Percentiles rank a stretch among this genome's conserved stretches.
phyloP scores from a whole-genome alignment of 2,113 vertebrate species.

The Nycticorax nycticorax region DNA sequence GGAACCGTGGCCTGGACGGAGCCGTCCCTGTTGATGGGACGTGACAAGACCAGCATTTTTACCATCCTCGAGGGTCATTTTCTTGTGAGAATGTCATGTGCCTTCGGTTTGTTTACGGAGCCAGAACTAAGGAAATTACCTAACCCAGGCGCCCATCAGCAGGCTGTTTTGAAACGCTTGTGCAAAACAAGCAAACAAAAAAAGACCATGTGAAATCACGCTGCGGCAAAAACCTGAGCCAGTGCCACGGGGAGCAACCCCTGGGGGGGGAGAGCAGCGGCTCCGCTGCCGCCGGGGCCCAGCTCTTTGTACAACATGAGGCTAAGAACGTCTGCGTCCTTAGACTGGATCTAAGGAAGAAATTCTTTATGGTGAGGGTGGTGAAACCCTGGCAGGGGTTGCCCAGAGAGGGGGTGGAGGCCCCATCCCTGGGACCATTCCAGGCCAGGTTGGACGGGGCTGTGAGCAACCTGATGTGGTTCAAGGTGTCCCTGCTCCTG shows the following conservation, averaged over 20 bases:
- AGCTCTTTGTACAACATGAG: neutral
- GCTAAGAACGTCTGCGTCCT: neutral
- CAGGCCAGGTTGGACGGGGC: too few relatives aligned
- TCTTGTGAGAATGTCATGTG: neutral
- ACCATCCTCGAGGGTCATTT: neutral
- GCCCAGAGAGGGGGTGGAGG: too few relatives aligned
- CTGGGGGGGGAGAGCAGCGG: too few relatives aligned
- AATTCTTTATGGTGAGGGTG: too few relatives aligned
- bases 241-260: neutral
- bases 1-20: neutral
- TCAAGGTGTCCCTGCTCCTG: too few relatives aligned
- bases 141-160: neutral
- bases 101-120: neutral
- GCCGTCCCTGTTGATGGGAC: accelerated
- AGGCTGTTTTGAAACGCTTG: conserved; percentile 38
- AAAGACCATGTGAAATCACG: neutral
- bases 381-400: too few relatives aligned
- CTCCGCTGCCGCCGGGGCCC: neutral
- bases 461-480: too few relatives aligned
- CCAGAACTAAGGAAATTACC: neutral
- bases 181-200: neutral
- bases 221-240: neutral
- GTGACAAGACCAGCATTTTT: neutral
- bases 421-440: too few relatives aligned
- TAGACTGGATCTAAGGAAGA: too few relatives aligned